Conservation (phyloP, 2,888 invertebrate genomes). For the Pyralis farinalis region DNA sequence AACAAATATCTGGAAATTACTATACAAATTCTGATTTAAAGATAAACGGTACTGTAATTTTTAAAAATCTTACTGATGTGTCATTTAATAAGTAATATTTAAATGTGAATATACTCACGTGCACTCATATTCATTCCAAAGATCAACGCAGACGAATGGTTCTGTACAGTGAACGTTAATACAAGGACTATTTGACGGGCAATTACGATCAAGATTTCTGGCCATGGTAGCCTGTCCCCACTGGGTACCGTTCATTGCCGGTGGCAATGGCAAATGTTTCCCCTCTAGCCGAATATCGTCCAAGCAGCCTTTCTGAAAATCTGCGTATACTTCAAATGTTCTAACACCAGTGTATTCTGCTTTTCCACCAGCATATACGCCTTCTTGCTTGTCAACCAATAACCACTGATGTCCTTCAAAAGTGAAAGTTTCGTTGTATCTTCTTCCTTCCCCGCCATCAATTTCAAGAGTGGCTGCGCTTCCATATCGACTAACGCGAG, state of each 20-base stretch:
- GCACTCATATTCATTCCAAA: slow-evolving; percentile 99
- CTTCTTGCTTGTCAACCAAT: slow-evolving; percentile 95
- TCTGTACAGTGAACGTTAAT: slow-evolving; percentile 96
- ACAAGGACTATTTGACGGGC: slow-evolving; percentile 97
- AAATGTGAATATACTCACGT: slow-evolving; percentile 86
- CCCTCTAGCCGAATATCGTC: slow-evolving; percentile 92
- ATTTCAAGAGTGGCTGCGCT: slow-evolving; percentile 95
- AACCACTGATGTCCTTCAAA: slow-evolving; percentile 96
- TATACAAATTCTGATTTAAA: no score
- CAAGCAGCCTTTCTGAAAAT: slow-evolving; percentile 93
- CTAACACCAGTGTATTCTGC: slow-evolving; percentile 96
- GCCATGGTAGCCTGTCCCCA: slow-evolving; percentile 98
- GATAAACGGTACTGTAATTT: no score
- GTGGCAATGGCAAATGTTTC: slow-evolving; percentile 95
- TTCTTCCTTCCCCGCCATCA: slow-evolving; percentile 96
- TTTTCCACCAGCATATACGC: slow-evolving; percentile 97
- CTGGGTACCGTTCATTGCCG: slow-evolving; percentile 96
- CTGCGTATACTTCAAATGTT: slow-evolving; percentile 96
- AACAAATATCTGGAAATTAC: no score
- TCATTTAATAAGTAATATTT: slow-evolving; percentile 27
- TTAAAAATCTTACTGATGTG: no score
- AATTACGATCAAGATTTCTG: slow-evolving; percentile 93
- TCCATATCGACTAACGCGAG: slow-evolving; percentile 94
- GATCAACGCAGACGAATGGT: slow-evolving; percentile 96
- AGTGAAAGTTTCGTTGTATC: slow-evolving; percentile 95